Conservation (phyloP, 1,140 invertebrate genomes). For the Charaxes varanes region DNA sequence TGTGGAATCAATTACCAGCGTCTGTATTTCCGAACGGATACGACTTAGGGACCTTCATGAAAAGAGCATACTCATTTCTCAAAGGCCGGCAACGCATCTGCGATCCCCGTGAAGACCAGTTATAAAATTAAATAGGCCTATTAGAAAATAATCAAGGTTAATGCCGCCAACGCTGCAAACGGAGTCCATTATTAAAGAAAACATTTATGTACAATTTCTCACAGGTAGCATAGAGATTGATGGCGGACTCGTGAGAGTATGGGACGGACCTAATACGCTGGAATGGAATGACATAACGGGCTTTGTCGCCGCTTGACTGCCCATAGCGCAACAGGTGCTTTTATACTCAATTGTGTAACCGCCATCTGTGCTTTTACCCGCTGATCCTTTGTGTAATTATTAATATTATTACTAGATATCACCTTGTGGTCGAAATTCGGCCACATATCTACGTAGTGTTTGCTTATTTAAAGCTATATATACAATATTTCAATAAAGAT, state of each 20-base stretch:
- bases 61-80: too few species aligned
- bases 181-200: too few species aligned
- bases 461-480: neutral
- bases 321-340: constrained; percentile 43
- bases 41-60: too few species aligned
- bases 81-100: too few species aligned
- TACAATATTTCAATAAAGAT: too few species aligned
- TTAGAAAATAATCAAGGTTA: too few species aligned
- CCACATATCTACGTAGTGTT: constrained; percentile 1
- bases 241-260: constrained; percentile 53
- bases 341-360: constrained; percentile 19
- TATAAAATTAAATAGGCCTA: too few species aligned
- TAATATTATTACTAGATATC: neutral
- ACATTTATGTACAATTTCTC: constrained; percentile 30
- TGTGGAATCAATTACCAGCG: too few species aligned
- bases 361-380: constrained; percentile 14
- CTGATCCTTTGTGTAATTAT: constrained; percentile 5
- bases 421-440: neutral
- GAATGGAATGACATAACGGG: constrained; percentile 68
- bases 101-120: too few species aligned
- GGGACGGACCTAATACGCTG: constrained; percentile 35
- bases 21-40: too few species aligned
- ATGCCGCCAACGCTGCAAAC: too few species aligned
- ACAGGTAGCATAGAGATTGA: constrained; percentile 43
- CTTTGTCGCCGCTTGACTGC: constrained; percentile 32